phyloP scores from a whole-genome alignment of 2,113 vertebrate species.

The Nothoprocta pentlandii region DNA sequence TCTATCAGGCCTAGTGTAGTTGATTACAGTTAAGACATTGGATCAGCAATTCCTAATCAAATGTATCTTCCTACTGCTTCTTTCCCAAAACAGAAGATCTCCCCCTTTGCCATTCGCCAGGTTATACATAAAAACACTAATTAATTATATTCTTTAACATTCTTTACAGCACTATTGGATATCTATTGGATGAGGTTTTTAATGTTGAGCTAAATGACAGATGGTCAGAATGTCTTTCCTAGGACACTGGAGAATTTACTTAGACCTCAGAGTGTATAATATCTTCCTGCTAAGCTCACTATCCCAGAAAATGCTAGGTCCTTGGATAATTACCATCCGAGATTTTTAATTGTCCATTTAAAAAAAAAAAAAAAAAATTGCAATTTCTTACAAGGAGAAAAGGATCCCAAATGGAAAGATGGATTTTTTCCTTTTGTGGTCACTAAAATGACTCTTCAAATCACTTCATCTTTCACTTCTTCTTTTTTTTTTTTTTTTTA shows the following conservation, averaged over 20 bases:
- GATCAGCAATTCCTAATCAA: neutral
- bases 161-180: neutral
- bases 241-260: neutral
- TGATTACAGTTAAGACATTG: neutral
- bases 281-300: neutral
- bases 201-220: neutral
- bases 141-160: neutral
- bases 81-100: neutral
- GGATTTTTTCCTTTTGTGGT: neutral
- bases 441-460: neutral
- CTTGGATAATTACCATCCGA: neutral
- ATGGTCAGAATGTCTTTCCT: neutral
- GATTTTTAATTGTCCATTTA: neutral
- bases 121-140: fast-evolving
- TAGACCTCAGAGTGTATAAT: neutral
- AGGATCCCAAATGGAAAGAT: neutral
- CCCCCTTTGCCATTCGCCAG: neutral
- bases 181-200: neutral
- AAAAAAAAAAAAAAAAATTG: neutral
- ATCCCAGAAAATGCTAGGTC: neutral
- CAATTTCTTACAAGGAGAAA: neutral
- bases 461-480: neutral
- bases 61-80: neutral
- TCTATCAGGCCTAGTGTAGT: neutral
- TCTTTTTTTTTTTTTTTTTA: neutral